Base-by-base conservation (phyloP, 2,797 vertebrate species). In the Cyprinodon diabolis region DNA sequence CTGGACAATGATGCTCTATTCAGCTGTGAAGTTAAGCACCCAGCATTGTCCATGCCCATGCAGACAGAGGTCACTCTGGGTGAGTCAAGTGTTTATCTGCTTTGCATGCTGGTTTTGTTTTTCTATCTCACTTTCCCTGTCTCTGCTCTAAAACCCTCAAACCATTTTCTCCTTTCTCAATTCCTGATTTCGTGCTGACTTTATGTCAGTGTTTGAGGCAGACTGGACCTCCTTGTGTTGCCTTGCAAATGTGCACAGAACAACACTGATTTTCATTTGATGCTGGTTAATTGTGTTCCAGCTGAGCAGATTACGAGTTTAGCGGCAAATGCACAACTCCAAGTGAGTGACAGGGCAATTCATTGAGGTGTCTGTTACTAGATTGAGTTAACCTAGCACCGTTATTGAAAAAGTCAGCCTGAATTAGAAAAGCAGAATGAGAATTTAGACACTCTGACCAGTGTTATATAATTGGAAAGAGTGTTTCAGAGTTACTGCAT, bases 21-120 rank as follows among this genome's bases (percentile, higher is more conserved):
- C 95, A 98, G 98, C 95, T 99, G 98, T 1, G 98, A 99, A 92
- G 97, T 99, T 90, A 98, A 97, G 91, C 98, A 99, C 89, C 96
- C 97, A 0, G 98, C 98, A 0, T 95, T 99, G 83, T 98, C 97
- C 51, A 99, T 98, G 98, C 96, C 98, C 92, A 99, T 99, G 98
- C 97, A 99, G 94, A 95, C 97, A 0, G 98, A 99, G 93, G 95
- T 98, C 84, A 98, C 96, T 0, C 93, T 99, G 8, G 96, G 98
- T 99, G 90, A 97, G 97, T 54, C 55, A 58, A 15, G 72, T 30
- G 23, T 63, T 66, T 37, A 48, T 30, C 19, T 15, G 25, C 45
- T 78, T 77, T 67, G 66, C 48, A 57, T 52, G 19, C 54, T 74
- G 1, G 40, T 47, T 80, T 37, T 48, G 23, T 69, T 57, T 60